Percentiles rank a stretch among this genome's conserved stretches.
Evolutionary conservation across 2,113 vertebrate species (phyloP).

Genomic region (Thamnophis sirtalis): DNA sequence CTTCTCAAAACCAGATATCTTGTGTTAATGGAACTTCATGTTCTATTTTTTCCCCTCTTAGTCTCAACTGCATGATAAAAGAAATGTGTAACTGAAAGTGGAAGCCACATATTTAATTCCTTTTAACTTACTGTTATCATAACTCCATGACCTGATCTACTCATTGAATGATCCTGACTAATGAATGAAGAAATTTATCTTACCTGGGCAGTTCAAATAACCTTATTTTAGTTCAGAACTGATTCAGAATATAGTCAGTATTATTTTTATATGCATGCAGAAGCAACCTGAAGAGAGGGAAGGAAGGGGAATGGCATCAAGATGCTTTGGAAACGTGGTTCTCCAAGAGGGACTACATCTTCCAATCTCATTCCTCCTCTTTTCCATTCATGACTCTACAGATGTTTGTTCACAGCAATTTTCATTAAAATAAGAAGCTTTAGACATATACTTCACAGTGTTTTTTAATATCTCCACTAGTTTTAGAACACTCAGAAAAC

Average conservation of each 20-base stretch:
- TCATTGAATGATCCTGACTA: not conserved
- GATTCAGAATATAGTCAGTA: not conserved
- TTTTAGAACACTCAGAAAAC: not conserved
- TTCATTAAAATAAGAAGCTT: not conserved
- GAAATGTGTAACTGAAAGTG: not conserved
- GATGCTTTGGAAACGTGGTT: not conserved
- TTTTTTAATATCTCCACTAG: not conserved
- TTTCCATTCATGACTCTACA: not conserved
- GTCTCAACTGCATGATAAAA: not conserved
- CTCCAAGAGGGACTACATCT: not conserved
- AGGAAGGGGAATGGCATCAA: not conserved
- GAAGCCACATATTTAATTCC: not conserved
- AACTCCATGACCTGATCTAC: not conserved
- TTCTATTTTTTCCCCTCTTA: not conserved
- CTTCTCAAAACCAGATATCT: not conserved
- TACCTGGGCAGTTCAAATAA: not conserved
- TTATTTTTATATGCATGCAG: not conserved
- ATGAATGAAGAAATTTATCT: not conserved
- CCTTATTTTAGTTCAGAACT: not conserved
- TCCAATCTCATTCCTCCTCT: not conserved
- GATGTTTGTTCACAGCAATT: not conserved
- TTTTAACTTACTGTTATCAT: not conserved
- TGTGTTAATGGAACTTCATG: not conserved
- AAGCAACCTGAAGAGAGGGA: not conserved
- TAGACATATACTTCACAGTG: not conserved